phyloP scores from a whole-genome alignment of 2,797 vertebrate genomes.

The Vespertilio murinus region DNA sequence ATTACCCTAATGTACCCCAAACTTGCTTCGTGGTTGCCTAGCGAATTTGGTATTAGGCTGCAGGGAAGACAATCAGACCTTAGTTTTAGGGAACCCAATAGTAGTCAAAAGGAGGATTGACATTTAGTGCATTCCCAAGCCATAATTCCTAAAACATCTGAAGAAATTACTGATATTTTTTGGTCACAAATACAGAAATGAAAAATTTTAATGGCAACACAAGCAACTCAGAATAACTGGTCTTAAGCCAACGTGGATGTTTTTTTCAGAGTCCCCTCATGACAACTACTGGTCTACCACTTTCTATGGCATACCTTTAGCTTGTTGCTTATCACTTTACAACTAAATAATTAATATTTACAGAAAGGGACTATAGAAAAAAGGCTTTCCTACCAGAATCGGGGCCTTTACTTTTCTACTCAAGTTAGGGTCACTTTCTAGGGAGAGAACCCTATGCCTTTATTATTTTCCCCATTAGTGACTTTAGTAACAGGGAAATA shows the following conservation, averaged over 20 bases:
- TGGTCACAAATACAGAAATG: not conserved
- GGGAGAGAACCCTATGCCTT: not conserved
- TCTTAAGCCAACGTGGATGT: not conserved
- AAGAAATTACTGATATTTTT: not conserved
- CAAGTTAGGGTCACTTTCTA: not conserved
- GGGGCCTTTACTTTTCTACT: not conserved
- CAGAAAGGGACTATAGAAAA: not conserved
- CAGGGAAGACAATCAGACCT: not conserved
- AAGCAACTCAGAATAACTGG: not conserved
- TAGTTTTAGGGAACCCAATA: not conserved
- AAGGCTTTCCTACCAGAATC: not conserved
- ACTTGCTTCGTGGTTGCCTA: not conserved
- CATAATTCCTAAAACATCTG: not conserved
- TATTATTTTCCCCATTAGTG: not conserved
- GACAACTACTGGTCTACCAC: not conserved
- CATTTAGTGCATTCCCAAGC: not conserved
- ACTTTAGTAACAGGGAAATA: not conserved
- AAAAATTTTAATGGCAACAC: conserved; percentile 42
- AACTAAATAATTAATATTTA: not conserved
- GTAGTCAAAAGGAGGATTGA: not conserved
- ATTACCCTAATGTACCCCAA: not conserved
- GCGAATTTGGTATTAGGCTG: not conserved
- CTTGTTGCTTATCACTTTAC: not conserved
- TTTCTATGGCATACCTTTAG: not conserved
- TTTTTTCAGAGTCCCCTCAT: not conserved